Conservation (phyloP, 2,888 invertebrate species). For the Rhimphoctona megacephalus region DNA sequence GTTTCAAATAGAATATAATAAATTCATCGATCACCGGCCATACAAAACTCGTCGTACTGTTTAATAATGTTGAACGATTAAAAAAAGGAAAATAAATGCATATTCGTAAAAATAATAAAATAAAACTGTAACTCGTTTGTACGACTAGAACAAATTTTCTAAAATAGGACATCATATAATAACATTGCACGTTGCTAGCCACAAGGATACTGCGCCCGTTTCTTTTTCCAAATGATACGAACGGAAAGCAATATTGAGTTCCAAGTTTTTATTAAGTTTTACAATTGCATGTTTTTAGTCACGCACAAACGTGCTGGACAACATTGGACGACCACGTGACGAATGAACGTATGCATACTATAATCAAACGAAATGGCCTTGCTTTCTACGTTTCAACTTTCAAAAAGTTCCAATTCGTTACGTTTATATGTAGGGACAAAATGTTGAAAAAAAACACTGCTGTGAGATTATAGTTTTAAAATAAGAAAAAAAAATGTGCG, state of each 20-base stretch:
- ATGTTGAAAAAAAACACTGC: background rate
- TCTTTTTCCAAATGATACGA: background rate
- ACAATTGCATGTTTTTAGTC: background rate
- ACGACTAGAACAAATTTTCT: background rate
- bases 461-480: background rate
- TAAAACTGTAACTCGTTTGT: background rate
- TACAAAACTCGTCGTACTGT: background rate
- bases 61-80: background rate
- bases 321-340: conserved; percentile 14
- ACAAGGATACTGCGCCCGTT: background rate
- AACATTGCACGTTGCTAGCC: background rate
- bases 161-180: background rate
- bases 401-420: background rate
- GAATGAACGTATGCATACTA: background rate
- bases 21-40: background rate
- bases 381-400: conserved; percentile 6
- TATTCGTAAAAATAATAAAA: background rate
- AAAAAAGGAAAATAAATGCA: background rate
- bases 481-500: background rate
- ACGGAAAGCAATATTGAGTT: background rate
- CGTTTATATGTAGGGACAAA: background rate
- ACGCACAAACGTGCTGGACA: background rate
- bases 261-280: background rate
- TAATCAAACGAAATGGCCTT: conserved; percentile 22
- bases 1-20: background rate